Base-by-base conservation (phyloP, 2,797 vertebrate species). In the Toxotes lorentzi region DNA sequence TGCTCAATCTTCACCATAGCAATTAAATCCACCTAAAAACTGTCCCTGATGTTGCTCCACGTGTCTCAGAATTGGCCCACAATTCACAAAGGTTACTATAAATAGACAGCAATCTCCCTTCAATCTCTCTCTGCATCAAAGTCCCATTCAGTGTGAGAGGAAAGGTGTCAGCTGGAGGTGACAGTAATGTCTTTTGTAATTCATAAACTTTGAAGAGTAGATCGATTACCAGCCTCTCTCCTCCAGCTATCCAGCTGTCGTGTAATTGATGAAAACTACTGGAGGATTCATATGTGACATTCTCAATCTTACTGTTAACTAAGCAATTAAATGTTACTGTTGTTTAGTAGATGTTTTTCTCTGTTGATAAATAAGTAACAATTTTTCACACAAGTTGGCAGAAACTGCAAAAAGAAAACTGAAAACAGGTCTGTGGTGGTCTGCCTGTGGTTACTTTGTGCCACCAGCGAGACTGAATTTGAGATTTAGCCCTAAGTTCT, bases 31-130 rank as follows among this genome's bases (percentile, higher is more conserved):
- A 73, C 58, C 73, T 72, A 11, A 41, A 80, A 73, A 30, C 40
- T 40, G 71, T 67, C 66, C 60, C 60, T 3, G 6, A 24, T 61
- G 62, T 43, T 60, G 40, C 66, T 67, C 56, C 51, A 7, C 56
- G 34, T 23, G 40, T 66, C 32, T 65, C 61, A 30, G 64, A 80
- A 66, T 43, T 63, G 70, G 69, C 76, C 73, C 70, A 70, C 43
- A 21, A 83, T 85, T 83, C 69, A 72, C 40, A 73, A 57, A 64
- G 2, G 38, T 24, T 62, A 6, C 75, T 86, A 88, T 75, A 84
- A 88, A 88, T 85, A 87, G 70, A 41, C 6, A 0, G 2, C 63
- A 48, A 61, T 82, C 70, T 78, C 40, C 34, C 51, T 35, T 45
- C 67, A 56, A 47, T 74, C 79, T 74, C 51, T 76, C 59, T 34